Evolutionary conservation across 2,888 invertebrate genomes (phyloP).

Genomic region (Corbicula japonica): DNA sequence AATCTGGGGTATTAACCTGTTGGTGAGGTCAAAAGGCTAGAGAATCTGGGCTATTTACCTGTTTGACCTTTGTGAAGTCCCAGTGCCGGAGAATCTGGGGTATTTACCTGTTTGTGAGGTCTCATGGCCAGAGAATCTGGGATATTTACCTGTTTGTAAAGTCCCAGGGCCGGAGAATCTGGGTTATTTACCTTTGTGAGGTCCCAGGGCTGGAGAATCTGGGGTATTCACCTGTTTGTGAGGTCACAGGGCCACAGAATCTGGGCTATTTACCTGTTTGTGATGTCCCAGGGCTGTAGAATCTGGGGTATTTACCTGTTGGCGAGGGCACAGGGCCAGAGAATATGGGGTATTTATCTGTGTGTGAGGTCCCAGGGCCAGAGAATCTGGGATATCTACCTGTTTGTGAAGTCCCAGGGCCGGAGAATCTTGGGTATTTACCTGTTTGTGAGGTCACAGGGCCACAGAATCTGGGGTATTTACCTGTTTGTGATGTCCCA

Average conservation of each 20-base stretch:
- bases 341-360: not conserved
- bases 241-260: slow-evolving; percentile 85
- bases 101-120: not conserved
- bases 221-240: slow-evolving; percentile 79
- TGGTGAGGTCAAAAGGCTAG: not conserved
- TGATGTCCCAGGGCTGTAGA: not conserved
- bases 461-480: not conserved
- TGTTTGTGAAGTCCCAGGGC: slow-evolving; percentile 86
- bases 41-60: slow-evolving; percentile 65
- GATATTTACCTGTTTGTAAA: not conserved
- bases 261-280: not conserved
- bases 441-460: not conserved
- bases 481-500: slow-evolving; percentile 86
- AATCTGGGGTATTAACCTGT: slow-evolving; percentile 75
- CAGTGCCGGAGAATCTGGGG: slow-evolving; percentile 78
- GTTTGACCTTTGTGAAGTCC: slow-evolving; percentile 86
- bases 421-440: slow-evolving; percentile 84
- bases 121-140: not conserved
- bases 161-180: not conserved
- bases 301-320: not conserved
- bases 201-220: not conserved
- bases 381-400: too few relatives aligned
- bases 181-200: not conserved
- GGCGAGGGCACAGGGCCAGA: not conserved
- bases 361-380: slow-evolving; percentile 85